phyloP scores from a whole-genome alignment of 2,888 invertebrate species.

The Marronus borbonicus region DNA sequence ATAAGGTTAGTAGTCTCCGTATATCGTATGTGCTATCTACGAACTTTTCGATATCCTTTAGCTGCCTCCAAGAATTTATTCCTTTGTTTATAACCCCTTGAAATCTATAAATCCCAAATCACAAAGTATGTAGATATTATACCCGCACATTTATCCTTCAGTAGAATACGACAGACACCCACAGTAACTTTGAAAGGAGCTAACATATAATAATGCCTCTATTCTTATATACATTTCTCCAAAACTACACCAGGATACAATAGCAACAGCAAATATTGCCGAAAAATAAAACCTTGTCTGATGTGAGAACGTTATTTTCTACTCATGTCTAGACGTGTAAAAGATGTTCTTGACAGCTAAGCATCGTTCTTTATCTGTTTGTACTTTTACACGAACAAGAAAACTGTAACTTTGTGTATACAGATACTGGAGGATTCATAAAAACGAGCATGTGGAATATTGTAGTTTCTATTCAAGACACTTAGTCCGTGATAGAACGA shows the following conservation, averaged over 20 bases:
- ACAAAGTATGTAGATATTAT: too few relatives aligned
- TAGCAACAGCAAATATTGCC: background rate
- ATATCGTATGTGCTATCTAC: too few relatives aligned
- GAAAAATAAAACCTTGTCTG: slow-evolving; percentile 10
- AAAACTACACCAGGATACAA: background rate
- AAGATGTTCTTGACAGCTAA: slow-evolving; percentile 11
- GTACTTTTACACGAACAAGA: background rate
- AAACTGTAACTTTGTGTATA: background rate
- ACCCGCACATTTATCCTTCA: too few relatives aligned
- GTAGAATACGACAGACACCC: background rate
- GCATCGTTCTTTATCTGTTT: slow-evolving; percentile 6
- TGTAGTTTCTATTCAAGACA: background rate
- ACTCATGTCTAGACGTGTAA: slow-evolving; percentile 1
- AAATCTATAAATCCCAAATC: too few relatives aligned
- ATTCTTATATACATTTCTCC: background rate
- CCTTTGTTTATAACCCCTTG: too few relatives aligned
- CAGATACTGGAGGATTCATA: background rate
- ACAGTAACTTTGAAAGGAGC: background rate
- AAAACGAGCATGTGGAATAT: background rate
- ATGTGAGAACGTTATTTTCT: slow-evolving; percentile 4
- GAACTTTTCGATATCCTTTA: too few relatives aligned
- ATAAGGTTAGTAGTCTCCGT: too few relatives aligned
- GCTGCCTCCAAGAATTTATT: too few relatives aligned
- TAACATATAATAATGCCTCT: background rate
- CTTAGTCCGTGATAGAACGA: background rate